phyloP scores from a whole-genome alignment of 2,113 vertebrate genomes.

The Pluvialis apricaria region DNA sequence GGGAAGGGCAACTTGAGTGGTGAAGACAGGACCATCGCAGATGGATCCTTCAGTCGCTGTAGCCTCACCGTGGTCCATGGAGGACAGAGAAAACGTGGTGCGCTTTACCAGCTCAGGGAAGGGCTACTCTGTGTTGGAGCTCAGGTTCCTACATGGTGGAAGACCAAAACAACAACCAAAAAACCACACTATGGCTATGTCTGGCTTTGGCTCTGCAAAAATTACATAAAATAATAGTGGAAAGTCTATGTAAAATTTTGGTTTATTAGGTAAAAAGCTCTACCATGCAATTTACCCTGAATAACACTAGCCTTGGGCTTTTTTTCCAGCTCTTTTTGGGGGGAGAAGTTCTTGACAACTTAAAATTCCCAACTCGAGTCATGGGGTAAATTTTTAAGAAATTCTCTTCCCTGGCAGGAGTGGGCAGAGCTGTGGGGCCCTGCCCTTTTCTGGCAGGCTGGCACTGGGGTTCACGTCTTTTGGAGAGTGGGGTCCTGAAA shows the following conservation, averaged over 20 bases:
- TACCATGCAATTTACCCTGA: not conserved
- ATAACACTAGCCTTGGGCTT: not conserved
- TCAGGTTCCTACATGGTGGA: not conserved
- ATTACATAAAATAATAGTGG: not conserved
- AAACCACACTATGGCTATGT: not conserved
- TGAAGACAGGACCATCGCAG: not conserved
- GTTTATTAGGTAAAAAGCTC: not conserved
- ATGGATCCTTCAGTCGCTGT: not conserved
- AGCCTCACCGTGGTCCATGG: fast-evolving
- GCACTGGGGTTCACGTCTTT: not conserved
- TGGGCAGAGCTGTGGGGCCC: not conserved
- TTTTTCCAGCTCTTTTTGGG: not conserved
- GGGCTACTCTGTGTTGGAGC: not conserved
- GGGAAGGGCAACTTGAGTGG: not conserved
- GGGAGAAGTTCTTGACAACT: not conserved
- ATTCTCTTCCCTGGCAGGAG: not conserved
- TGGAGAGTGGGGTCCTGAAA: not conserved
- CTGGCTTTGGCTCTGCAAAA: not conserved
- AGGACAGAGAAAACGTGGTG: not conserved
- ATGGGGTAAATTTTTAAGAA: not conserved
- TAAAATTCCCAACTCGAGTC: not conserved
- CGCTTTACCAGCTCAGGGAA: not conserved
- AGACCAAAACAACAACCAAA: not conserved
- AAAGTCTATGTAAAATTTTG: not conserved
- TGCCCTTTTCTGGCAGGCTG: not conserved